Conservation (phyloP, 2,113 vertebrate species). For the Melanocharis versteri region DNA sequence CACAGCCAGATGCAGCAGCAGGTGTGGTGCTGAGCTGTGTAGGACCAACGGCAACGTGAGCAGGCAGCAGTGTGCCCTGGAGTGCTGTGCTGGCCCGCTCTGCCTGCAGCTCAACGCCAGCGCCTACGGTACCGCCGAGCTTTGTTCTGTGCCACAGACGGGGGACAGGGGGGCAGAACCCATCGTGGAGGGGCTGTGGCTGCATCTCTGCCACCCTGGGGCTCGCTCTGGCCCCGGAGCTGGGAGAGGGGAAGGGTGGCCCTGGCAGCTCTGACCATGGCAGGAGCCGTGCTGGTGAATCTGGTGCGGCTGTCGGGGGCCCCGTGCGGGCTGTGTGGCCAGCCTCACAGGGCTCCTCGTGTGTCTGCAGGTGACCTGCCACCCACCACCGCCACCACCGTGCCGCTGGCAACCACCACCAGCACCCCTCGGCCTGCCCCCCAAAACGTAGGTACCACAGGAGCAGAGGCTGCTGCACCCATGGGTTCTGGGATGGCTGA, state of each 20-base stretch:
- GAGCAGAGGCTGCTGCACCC: background rate
- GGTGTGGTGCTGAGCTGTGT: constrained; percentile 51
- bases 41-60: background rate
- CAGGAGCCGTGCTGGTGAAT: accelerated
- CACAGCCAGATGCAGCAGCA: constrained; percentile 26
- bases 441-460: background rate
- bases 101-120: constrained; percentile 67
- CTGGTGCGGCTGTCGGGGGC: background rate
- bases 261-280: background rate
- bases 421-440: background rate
- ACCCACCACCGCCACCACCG: background rate
- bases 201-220: background rate
- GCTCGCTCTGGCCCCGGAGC: accelerated
- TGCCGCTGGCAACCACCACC: background rate
- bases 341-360: background rate
- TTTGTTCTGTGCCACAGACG: background rate
- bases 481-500: accelerated
- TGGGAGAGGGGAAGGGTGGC: background rate
- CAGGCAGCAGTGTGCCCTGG: constrained; percentile 51
- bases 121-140: constrained; percentile 2
- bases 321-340: background rate
- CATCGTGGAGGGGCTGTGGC: accelerated
- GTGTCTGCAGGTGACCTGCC: constrained; percentile 26
- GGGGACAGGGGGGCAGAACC: background rate
- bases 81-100: constrained; percentile 63